Evolutionary conservation across 2,113 vertebrate species (phyloP).

Genomic region (Ramphastos sulfuratus): DNA sequence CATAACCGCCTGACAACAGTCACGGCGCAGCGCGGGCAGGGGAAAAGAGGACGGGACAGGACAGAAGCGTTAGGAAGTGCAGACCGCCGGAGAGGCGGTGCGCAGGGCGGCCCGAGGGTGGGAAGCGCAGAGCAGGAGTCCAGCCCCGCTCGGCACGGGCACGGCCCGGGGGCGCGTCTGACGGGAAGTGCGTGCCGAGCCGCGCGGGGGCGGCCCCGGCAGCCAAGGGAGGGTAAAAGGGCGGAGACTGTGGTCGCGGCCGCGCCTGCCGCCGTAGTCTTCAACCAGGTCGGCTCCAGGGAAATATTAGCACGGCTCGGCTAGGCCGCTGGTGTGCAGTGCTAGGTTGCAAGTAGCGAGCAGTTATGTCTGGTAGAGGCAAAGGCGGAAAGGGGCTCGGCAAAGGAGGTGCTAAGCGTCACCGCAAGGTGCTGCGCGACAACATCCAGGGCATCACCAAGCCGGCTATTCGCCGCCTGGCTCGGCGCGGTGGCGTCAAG

Average conservation of each 20-base stretch:
- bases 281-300: background rate
- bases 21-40: too few species aligned
- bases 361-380: background rate
- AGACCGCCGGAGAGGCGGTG: too few species aligned
- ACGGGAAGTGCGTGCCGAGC: rapidly evolving
- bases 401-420: slow-evolving; percentile 66
- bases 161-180: background rate
- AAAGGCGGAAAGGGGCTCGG: background rate
- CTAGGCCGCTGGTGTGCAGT: background rate
- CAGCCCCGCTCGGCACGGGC: background rate
- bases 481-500: slow-evolving; percentile 68
- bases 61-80: background rate
- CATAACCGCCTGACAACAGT: too few species aligned
- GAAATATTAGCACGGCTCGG: background rate
- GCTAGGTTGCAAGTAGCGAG: background rate
- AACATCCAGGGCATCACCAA: slow-evolving; percentile 79
- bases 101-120: background rate
- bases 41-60: too few species aligned
- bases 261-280: rapidly evolving
- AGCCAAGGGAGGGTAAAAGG: background rate
- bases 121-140: rapidly evolving
- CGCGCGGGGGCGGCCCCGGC: too few species aligned
- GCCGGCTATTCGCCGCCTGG: slow-evolving; percentile 58
- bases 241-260: rapidly evolving
- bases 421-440: slow-evolving; percentile 72